Evolutionary conservation across 2,797 vertebrate species (phyloP), one percentile per base, ranked within the genome.

Genomic region (Gymnopithys bicolor): DNA sequence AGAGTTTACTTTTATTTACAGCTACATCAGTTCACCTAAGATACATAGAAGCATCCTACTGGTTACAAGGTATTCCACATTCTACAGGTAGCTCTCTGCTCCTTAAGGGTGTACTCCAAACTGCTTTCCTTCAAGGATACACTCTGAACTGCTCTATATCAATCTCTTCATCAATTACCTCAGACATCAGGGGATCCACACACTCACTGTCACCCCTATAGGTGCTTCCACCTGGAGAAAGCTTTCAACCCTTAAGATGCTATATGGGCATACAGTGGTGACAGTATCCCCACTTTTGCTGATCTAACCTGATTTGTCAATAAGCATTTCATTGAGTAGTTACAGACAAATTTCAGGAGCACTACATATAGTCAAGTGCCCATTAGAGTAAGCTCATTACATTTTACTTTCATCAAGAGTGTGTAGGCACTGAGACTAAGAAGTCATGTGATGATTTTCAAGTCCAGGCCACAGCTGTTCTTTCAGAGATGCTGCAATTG

Each of bases 341-440:
- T 84, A 53, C 30, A 78, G 87, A 58, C 71, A 87, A 4, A 7
- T 71, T 75, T 80, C 71, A 92, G 76, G 35, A 91, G 81, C 62
- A 78, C 81, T 75, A 80, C 32, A 60, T 33, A 52, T 13, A 94
- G 56, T 25, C 70, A 89, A 93, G 81, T 60, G 75, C 56, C 84
- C 92, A 95, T 90, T 92, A 95, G 60, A 83, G 71, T 64, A 95
- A 58, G 69, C 11, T 70, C 68, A 81, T 80, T 81, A 77, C 62
- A 39, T 79, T 89, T 94, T 87, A 93, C 75, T 91, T 89, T 81
- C 69, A 86, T 59, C 82, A 86, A 49, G 78, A 62, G 92, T 41
- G 73, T 94, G 77, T 5, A 89, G 48, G 33, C 76, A 95, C 19
- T 23, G 32, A 93, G 60, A 81, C 62, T 93, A 91, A 88, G 43